Conservation (phyloP, 2,888 invertebrate species). For the Eupithecia subfuscata region DNA sequence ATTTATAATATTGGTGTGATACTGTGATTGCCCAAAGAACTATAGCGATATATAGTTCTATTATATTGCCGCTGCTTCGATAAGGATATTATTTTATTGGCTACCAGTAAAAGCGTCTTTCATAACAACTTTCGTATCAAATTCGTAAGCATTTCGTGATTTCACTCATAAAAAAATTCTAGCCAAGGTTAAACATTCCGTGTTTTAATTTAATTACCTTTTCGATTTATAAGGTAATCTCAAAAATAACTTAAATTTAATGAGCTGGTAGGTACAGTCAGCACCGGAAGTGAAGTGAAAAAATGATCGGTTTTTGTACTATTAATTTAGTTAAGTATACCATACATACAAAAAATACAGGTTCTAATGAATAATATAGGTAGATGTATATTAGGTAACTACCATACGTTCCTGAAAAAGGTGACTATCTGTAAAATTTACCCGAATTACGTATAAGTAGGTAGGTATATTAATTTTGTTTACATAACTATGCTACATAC, state of each 20-base stretch:
- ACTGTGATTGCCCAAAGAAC: too few species aligned
- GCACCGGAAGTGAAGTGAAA: not conserved
- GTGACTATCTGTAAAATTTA: too few species aligned
- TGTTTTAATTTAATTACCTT: constrained; percentile 8
- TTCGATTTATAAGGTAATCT: constrained; percentile 2
- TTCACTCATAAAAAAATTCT: constrained; percentile 18
- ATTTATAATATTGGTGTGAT: too few species aligned
- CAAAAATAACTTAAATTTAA: not conserved
- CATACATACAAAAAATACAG: too few species aligned
- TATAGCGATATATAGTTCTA: not conserved
- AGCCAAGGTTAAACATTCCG: constrained; percentile 22
- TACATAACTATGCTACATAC: too few species aligned
- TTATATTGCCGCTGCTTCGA: not conserved
- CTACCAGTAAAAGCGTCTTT: not conserved
- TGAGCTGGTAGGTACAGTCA: not conserved
- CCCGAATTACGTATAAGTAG: too few species aligned
- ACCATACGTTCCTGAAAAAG: too few species aligned
- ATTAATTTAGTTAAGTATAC: not conserved
- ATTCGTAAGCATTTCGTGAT: constrained; percentile 15
- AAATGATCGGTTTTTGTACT: not conserved
- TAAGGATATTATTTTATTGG: not conserved
- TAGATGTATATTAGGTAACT: too few species aligned
- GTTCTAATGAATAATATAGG: too few species aligned
- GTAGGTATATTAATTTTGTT: too few species aligned
- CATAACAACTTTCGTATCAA: constrained; percentile 1